A percentile compares a stretch with the other conserved stretches of the same genome.
These are phyloP conservation scores for Indicator maculatus DNA, from an alignment of 2,113 vertebrate species.

Conservation along the genomic window DNA sequence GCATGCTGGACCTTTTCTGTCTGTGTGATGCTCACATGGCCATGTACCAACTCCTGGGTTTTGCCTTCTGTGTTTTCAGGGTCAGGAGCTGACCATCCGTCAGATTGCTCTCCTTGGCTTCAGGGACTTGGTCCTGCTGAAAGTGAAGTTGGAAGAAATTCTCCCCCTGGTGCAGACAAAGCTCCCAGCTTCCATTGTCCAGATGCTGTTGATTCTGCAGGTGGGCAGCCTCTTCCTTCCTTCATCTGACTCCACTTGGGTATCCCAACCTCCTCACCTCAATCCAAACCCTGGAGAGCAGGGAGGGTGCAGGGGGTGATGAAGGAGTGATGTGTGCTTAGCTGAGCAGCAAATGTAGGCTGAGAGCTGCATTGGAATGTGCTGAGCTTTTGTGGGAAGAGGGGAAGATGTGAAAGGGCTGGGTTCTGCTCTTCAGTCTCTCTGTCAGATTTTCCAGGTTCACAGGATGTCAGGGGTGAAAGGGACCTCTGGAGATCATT, in stretches of 20 bases:
- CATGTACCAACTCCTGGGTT: not conserved
- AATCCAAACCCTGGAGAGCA: not conserved
- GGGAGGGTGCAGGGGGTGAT: not conserved
- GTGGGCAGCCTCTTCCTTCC: constrained; percentile 55
- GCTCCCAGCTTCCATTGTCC: constrained; percentile 84
- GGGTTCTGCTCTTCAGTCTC: not conserved
- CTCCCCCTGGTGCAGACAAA: constrained; percentile 74
- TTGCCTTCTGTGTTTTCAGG: constrained; percentile 73
- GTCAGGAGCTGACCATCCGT: constrained; percentile 92
- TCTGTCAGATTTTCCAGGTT: not conserved
- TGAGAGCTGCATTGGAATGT: not conserved
- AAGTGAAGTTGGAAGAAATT: constrained; percentile 84
- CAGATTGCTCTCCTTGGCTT: constrained; percentile 94
- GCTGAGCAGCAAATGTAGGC: not conserved
- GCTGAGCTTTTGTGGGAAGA: not conserved
- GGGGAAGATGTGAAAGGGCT: not conserved
- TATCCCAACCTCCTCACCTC: not conserved
- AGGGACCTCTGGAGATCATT: no score
- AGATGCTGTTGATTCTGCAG: constrained; percentile 95
- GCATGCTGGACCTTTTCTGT: not conserved
- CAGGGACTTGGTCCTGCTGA: constrained; percentile 89
- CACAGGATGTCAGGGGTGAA: no score
- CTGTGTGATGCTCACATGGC: not conserved
- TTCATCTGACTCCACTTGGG: not conserved
- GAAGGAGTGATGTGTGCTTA: not conserved